Base-by-base conservation (phyloP, 1,140 invertebrate genomes). In the Drosophila sproati region DNA sequence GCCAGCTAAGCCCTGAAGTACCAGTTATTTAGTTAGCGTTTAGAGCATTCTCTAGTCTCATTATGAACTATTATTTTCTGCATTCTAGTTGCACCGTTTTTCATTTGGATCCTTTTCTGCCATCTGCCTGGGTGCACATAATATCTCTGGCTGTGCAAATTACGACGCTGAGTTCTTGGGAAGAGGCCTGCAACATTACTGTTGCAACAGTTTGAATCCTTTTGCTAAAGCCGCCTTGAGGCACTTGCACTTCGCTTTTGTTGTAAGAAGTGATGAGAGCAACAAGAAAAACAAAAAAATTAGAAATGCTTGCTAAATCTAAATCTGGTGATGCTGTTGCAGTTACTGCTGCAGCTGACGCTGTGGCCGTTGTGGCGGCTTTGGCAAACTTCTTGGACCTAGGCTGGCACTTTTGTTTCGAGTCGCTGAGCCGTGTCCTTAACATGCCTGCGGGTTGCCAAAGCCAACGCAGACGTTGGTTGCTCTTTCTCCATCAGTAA, bases 371-470 rank as follows among this genome's bases (percentile, higher is more conserved):
- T 4, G 56, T n/a, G 12, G 37, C 39, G 3, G 56, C 12, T 48
- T 43, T 50, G 79, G 83, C 77, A 87, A 60, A 75, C 80, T 86
- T 88, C 83, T 79, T 68, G 63, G 71, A 61, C 64, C 52, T 61
- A 62, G 63, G 69, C 75, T 43, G 39, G 74, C 70, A 78, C 85
- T 88, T 83, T 88, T 88, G 80, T 88, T 88, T 80, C 85, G 66
- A 78, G 56, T 85, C 85, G 86, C 77, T 89, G 85, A 85, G 78
- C 77, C 72, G 81, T 86, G 78, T 71, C 48, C 72, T 60, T 47
- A 63, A 61, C 71, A 52, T 35, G 56, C 61, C 73, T 66, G 50
- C 56, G 37, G 62, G 67, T 56, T 35, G 61, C 52, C 75, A 71
- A 59, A 51, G 20, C 20, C 20, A 20, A 20, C 60, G 62, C 64